phyloP scores from a whole-genome alignment of 2,797 vertebrate genomes.

The Sphenopsis melanotis region DNA sequence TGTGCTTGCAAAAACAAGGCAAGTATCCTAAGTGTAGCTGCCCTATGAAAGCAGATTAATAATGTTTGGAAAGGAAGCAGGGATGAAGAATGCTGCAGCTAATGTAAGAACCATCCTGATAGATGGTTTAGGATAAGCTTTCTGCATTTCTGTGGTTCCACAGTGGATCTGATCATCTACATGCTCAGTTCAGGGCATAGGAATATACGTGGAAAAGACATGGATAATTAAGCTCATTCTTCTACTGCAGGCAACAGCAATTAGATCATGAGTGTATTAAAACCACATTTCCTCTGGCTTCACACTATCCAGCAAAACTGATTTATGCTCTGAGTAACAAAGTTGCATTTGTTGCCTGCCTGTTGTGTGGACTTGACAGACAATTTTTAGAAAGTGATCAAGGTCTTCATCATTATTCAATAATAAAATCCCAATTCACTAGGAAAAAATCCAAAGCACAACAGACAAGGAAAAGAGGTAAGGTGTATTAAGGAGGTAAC shows the following conservation, averaged over 20 bases:
- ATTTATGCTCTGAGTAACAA: not conserved
- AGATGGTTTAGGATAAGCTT: not conserved
- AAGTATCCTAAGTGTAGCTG: not conserved
- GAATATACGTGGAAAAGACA: not conserved
- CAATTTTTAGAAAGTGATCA: not conserved
- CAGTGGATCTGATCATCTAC: not conserved
- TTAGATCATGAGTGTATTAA: not conserved
- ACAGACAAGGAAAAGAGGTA: not conserved
- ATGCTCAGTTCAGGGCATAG: not conserved
- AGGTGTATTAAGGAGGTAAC: not conserved
- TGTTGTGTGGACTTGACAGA: not conserved
- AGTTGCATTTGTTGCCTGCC: not conserved
- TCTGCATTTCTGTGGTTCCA: not conserved
- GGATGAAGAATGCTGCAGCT: not conserved
- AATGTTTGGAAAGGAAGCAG: not conserved
- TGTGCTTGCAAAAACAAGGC: not conserved
- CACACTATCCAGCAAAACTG: not conserved
- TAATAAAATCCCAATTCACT: not conserved
- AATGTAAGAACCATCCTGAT: not conserved
- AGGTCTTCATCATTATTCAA: not conserved
- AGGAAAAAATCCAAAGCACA: not conserved
- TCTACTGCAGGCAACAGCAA: not conserved
- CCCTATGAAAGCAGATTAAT: not conserved
- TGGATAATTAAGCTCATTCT: constrained; percentile 2
- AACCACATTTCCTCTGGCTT: constrained; percentile 1